phyloP scores from a whole-genome alignment of 2,888 invertebrate genomes.

The Agrotis segetum region DNA sequence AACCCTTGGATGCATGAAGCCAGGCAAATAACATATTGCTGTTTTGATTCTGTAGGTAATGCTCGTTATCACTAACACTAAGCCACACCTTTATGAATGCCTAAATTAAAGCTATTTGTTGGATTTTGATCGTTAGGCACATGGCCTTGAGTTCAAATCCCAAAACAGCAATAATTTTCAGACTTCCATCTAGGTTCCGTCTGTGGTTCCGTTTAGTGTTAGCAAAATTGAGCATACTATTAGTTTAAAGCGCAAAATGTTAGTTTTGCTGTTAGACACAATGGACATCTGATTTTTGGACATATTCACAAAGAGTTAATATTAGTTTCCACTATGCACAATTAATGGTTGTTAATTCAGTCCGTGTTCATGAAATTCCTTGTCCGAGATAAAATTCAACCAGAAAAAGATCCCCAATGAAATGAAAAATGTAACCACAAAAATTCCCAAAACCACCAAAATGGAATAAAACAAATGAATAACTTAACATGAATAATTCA shows the following conservation, averaged over 20 bases:
- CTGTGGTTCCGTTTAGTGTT: too few species aligned
- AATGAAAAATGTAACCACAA: slow-evolving; percentile 2
- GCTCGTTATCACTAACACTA: too few species aligned
- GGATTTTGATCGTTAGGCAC: too few species aligned
- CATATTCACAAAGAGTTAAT: slow-evolving; percentile 33
- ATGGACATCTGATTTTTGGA: slow-evolving; percentile 27
- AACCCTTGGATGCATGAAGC: slow-evolving; percentile 50
- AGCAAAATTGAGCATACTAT: neutral
- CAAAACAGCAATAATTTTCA: too few species aligned
- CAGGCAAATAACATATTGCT: slow-evolving; percentile 41
- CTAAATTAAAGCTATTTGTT: too few species aligned
- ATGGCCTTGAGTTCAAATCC: too few species aligned
- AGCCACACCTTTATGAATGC: too few species aligned
- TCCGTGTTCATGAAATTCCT: slow-evolving; percentile 23
- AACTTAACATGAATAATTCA: slow-evolving; percentile 31
- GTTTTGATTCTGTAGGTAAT: slow-evolving; percentile 35
- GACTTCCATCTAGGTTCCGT: too few species aligned
- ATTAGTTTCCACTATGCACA: slow-evolving; percentile 55
- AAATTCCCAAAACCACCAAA: slow-evolving; percentile 43
- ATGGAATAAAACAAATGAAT: slow-evolving; percentile 32
- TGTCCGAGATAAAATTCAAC: neutral
- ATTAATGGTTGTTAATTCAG: slow-evolving; percentile 55
- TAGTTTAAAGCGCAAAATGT: slow-evolving; percentile 30
- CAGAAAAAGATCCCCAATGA: slow-evolving; percentile 22
- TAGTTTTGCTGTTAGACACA: slow-evolving; percentile 38